Evolutionary conservation across 2,113 vertebrate species (phyloP).

Genomic region (Smithornis capensis): DNA sequence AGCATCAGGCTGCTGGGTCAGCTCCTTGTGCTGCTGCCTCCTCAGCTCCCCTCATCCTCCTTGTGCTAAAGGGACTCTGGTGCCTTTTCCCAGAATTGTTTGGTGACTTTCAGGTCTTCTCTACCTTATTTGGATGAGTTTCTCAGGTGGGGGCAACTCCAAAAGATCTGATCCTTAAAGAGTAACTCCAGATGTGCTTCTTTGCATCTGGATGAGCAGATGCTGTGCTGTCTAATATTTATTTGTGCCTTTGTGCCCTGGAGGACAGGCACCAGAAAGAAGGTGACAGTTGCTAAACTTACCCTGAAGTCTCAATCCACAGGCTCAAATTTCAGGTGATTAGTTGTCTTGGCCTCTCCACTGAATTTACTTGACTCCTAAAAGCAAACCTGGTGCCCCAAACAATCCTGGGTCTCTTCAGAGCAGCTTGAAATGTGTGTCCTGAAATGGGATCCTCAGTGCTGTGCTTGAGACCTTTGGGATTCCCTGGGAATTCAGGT

Average conservation of each 20-base stretch:
- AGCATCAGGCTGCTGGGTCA: background rate
- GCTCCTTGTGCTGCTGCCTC: background rate
- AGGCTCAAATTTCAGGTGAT: background rate
- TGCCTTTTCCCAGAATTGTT: background rate
- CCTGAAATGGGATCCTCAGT: background rate
- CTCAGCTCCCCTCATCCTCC: background rate
- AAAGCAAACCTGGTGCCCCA: background rate
- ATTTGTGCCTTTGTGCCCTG: background rate
- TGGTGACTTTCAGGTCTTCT: background rate
- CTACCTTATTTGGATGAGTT: background rate
- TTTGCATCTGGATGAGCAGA: background rate
- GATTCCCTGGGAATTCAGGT: background rate
- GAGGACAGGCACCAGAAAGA: background rate
- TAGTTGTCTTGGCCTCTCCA: background rate
- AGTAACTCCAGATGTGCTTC: background rate
- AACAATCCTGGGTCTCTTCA: background rate
- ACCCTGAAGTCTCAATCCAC: background rate
- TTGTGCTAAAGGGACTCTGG: background rate
- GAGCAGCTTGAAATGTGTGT: rapidly evolving
- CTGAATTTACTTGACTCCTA: background rate
- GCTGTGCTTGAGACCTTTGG: background rate
- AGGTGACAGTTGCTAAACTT: background rate
- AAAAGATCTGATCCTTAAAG: background rate
- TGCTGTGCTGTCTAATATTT: no score
- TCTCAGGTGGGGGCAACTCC: background rate